These are phyloP conservation scores for Heloderma charlesbogerti DNA, from an alignment of 2,113 vertebrate genomes.

Conservation along the genomic window DNA sequence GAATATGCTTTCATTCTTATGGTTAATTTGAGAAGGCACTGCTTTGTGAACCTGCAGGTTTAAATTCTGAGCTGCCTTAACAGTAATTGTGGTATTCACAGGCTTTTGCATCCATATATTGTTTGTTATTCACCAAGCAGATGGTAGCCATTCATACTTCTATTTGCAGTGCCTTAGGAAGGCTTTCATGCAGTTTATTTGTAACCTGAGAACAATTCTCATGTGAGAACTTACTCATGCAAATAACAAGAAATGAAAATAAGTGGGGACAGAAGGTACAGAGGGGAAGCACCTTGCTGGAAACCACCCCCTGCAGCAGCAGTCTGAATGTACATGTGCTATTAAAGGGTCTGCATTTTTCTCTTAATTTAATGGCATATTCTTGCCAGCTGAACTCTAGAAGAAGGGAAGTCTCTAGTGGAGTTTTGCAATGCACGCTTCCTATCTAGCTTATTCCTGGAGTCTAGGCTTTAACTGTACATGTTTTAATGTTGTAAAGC, in stretches of 20 bases:
- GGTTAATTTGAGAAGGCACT: neutral
- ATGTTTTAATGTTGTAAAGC: no score
- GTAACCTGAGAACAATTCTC: neutral
- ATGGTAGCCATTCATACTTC: neutral
- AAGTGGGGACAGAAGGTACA: neutral
- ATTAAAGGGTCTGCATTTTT: neutral
- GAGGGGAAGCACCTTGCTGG: constrained; percentile 31
- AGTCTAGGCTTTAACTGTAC: neutral
- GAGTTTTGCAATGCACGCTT: neutral
- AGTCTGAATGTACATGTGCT: neutral
- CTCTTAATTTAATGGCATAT: neutral
- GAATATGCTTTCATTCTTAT: neutral
- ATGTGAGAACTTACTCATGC: constrained; percentile 5
- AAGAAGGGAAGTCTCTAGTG: neutral
- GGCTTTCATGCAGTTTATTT: neutral
- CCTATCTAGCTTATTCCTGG: neutral
- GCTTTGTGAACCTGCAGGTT: neutral
- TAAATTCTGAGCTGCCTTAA: neutral
- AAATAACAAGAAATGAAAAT: constrained; percentile 29
- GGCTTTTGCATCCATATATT: neutral
- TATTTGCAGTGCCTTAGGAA: neutral
- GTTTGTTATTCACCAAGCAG: neutral
- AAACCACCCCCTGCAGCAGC: constrained; percentile 8
- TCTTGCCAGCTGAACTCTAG: neutral
- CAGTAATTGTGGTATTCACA: neutral